Evolutionary conservation across 2,888 invertebrate genomes (phyloP).

Genomic region (Itoplectis maculator): DNA sequence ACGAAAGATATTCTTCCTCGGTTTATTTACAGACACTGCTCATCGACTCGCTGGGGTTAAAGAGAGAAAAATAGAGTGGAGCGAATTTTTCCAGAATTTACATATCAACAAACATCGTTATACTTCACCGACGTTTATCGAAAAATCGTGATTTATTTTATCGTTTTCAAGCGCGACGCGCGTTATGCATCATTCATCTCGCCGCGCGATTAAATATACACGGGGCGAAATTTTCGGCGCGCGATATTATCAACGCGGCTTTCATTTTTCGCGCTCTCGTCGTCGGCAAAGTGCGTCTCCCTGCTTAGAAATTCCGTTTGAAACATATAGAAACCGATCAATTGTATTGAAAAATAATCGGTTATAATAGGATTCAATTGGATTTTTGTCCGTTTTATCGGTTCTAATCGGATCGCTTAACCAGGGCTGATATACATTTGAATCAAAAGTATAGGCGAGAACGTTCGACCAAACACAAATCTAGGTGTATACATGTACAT

Average conservation of each 20-base stretch:
- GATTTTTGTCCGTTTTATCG: too few species aligned
- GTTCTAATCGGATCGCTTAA: too few species aligned
- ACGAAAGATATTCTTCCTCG: neutral
- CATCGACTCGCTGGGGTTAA: neutral
- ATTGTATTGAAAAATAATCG: too few species aligned
- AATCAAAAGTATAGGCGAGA: constrained; percentile 18
- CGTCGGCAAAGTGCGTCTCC: constrained; percentile 20
- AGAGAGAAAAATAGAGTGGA: too few species aligned
- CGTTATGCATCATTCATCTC: neutral
- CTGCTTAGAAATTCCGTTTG: too few species aligned
- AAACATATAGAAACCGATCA: too few species aligned
- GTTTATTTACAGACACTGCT: neutral
- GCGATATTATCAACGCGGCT: constrained; percentile 8
- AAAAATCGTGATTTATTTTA: constrained; percentile 9
- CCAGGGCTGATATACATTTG: constrained; percentile 17
- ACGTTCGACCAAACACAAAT: constrained; percentile 2
- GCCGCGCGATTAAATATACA: neutral
- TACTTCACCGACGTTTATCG: neutral
- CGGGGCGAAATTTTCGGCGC: neutral
- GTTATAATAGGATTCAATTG: too few species aligned
- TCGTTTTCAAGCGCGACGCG: neutral
- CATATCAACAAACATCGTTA: constrained; percentile 5
- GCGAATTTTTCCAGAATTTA: neutral
- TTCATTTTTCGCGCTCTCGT: constrained; percentile 18
- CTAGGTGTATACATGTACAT: neutral